Evolutionary conservation across 2,797 vertebrate genomes (phyloP), one percentile per base, ranked within the genome.

Genomic region (Tragopan temminckii): DNA sequence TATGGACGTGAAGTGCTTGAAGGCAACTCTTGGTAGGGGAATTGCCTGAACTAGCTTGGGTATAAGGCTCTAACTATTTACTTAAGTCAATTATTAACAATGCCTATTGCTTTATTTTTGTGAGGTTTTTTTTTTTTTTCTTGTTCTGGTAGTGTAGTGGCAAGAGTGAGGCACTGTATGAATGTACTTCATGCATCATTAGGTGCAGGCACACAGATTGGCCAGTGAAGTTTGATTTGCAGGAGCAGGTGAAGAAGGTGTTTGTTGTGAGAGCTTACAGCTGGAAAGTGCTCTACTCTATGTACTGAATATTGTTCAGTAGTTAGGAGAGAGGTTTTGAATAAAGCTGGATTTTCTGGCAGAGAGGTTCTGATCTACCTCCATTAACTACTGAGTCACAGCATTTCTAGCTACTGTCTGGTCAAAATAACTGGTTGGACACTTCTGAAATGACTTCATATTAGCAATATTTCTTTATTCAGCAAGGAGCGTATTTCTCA

Each of bases 41-140:
- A 81, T 90, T 59, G 71, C 94, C 89, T 92, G 62, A 48, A 86
- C 95, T 62, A 80, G 52, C 42, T 68, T 92, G 87, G 76, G 91
- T 96, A 89, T 92, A 94, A 95, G 91, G 85, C 80, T 93, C 94
- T 94, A 95, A 97, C 94, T 97, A 96, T 96, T 95, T 95, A 80
- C 92, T 94, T 78, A 88, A 93, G 98, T 98, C 96, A 98, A 96
- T 98, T 94, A 98, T 98, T 98, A 97, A 98, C 96, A 96, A 94
- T 7, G 14, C 74, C 78, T 94, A 89, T 77, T 92, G 90, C 81
- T 92, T 94, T 84, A 87, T 62, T 75, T 94, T 69, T 66, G 79
- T 89, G 38, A 4, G 19, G 46, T 21, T 5, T 20, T 50, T 78
- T 52, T 50, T 50, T 52, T 52, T 17, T 10, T 17, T 9, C 66